Evolutionary conservation across 2,888 invertebrate species (phyloP).

Genomic region (Druceiella hillmani): DNA sequence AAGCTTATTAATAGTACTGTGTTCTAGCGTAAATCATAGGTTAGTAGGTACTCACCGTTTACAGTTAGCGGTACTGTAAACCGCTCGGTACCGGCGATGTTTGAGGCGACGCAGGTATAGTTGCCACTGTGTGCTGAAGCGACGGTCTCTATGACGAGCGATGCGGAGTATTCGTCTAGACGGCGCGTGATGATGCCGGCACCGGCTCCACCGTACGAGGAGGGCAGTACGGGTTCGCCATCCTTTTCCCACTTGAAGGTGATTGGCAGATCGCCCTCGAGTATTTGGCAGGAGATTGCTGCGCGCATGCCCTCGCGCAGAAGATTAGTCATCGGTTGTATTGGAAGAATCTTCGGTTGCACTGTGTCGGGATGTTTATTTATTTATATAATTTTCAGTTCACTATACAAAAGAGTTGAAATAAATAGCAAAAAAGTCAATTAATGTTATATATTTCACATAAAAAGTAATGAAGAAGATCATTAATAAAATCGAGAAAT

Average conservation of each 20-base stretch:
- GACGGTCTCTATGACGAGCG: slow-evolving; percentile 80
- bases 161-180: slow-evolving; percentile 81
- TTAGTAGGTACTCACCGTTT: slow-evolving; percentile 67
- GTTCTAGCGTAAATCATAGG: too few species aligned
- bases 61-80: slow-evolving; percentile 77
- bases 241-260: slow-evolving; percentile 90
- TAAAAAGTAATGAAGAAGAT: too few species aligned
- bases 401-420: too few species aligned
- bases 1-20: too few species aligned
- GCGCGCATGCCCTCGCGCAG: slow-evolving; percentile 81
- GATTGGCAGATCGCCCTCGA: slow-evolving; percentile 89
- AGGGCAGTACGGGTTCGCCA: slow-evolving; percentile 66
- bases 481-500: slow-evolving; percentile 4
- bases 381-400: too few species aligned
- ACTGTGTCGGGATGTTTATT: slow-evolving; percentile 61
- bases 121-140: slow-evolving; percentile 83
- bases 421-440: too few species aligned
- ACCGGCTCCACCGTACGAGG: slow-evolving; percentile 43
- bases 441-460: slow-evolving; percentile 1
- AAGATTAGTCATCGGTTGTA: slow-evolving; percentile 75
- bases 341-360: slow-evolving; percentile 79
- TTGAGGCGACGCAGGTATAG: slow-evolving; percentile 88
- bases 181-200: slow-evolving; percentile 49
- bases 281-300: slow-evolving; percentile 84
- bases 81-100: slow-evolving; percentile 74